Conservation (phyloP, 2,888 invertebrate species). For the Melolontha melolontha region DNA sequence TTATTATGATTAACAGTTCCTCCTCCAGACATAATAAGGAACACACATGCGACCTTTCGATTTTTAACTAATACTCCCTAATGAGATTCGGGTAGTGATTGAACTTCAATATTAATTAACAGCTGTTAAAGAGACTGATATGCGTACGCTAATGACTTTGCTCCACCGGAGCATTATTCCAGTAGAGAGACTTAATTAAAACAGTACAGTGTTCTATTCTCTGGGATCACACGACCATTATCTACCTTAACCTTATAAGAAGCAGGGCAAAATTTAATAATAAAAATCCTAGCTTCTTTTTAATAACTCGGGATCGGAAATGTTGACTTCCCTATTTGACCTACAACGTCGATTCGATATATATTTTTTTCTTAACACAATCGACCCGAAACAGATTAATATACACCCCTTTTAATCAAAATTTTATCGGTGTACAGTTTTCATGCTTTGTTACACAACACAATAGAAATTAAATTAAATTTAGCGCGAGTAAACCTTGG, state of each 20-base stretch:
- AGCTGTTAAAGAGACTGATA: conserved; percentile 42
- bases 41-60: conserved; percentile 17
- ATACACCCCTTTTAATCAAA: conserved; percentile 41
- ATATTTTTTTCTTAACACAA: conserved; percentile 17
- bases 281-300: conserved; percentile 35
- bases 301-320: conserved; percentile 26
- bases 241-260: conserved; percentile 25
- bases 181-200: conserved; percentile 42
- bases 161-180: conserved; percentile 17
- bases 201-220: conserved; percentile 33
- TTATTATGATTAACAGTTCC: too few species aligned
- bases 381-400: conserved; percentile 36
- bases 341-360: conserved; percentile 36
- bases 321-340: conserved; percentile 29
- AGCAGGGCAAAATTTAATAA: conserved; percentile 36
- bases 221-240: conserved; percentile 33
- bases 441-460: conserved; percentile 38
- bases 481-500: conserved; percentile 29
- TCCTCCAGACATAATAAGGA: too few species aligned
- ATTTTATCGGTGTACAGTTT: conserved; percentile 29
- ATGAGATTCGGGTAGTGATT: conserved; percentile 40
- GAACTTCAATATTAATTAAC: conserved; percentile 43
- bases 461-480: conserved; percentile 34
- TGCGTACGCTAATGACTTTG: conserved; percentile 34
- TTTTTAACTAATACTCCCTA: conserved; percentile 35